Conservation (phyloP, 2,113 vertebrate species). For the Lonchura striata region DNA sequence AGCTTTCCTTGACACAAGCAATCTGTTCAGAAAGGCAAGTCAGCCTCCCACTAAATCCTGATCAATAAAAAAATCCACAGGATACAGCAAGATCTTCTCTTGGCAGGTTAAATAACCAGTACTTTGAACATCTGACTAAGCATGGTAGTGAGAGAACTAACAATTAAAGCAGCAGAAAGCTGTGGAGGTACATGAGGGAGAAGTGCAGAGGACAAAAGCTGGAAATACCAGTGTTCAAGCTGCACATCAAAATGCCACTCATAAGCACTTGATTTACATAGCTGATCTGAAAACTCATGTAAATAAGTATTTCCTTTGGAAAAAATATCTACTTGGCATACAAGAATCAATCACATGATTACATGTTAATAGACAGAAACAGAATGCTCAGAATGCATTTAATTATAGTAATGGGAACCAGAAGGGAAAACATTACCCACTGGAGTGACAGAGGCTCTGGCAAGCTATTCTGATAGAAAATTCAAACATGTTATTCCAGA, state of each 20-base stretch:
- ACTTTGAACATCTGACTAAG: neutral
- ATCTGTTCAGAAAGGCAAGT: neutral
- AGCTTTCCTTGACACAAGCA: slow-evolving; percentile 9
- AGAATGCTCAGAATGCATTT: slow-evolving; percentile 11
- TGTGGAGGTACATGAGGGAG: neutral
- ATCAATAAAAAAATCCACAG: slow-evolving; percentile 31
- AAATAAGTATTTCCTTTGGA: neutral
- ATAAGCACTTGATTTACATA: neutral
- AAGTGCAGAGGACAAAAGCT: neutral
- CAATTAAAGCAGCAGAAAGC: neutral
- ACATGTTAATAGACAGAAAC: slow-evolving; percentile 11
- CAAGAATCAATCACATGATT: neutral
- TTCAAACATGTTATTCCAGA: neutral
- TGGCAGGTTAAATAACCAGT: neutral
- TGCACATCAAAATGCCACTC: neutral
- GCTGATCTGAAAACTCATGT: neutral
- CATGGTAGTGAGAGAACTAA: neutral
- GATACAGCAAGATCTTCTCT: neutral
- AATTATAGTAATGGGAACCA: slow-evolving; percentile 12
- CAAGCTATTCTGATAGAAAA: neutral
- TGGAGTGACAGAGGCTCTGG: neutral
- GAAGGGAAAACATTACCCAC: slow-evolving; percentile 3
- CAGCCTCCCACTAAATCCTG: neutral
- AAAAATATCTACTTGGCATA: neutral
- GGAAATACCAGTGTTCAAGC: neutral